Evolutionary conservation across 2,888 invertebrate genomes (phyloP), one percentile per base, ranked within the genome.

Genomic region (Boloria euphrosyne): DNA sequence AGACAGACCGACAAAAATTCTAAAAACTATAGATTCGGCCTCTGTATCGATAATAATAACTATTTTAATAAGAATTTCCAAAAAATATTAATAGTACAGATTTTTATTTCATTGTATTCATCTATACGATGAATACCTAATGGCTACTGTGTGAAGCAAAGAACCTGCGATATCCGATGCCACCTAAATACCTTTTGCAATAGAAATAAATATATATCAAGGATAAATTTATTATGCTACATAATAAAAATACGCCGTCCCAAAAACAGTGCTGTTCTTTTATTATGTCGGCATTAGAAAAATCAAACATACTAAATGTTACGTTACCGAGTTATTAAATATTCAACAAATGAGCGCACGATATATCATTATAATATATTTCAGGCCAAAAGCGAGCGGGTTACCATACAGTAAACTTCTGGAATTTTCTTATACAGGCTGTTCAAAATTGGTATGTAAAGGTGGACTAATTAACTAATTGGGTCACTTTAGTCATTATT

Each of bases 281-380:
- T 58, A 47, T 49, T 31, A 38, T 17, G 49, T 27, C 59, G 49
- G 59, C 59, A 53, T 65, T 65, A 59, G 52, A 44, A 52, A 52
- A 52, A 52, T 53, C 65, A 65, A 59, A 59, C 50, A 53, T 62
- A 53, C 53, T 58, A 67, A 62, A 62, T 58, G 57, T 63, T 27
- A 58, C 52, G 53, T 59, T 63, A 59, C 63, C 44, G 63, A 65
- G 60, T 58, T 67, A 65, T 68, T 65, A 68, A 66, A 70, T 68
- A 66, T 65, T 66, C 68, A 67, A 72, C 64, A 68, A 71, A 71
- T 65, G 69, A 72, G 49, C 70, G 66, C 61, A 65, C 62, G 68
- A 75, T 71, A 71, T 73, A 74, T 74, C 69, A 75, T 76, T 74
- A 76, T 71, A 69, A 71, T 66, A 71, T 73, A 71, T 73, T 76